A percentile compares a stretch with the other conserved stretches of the same genome.
phyloP scores from a whole-genome alignment of 2,113 vertebrate genomes.

The Microcebus lehilahytsara region DNA sequence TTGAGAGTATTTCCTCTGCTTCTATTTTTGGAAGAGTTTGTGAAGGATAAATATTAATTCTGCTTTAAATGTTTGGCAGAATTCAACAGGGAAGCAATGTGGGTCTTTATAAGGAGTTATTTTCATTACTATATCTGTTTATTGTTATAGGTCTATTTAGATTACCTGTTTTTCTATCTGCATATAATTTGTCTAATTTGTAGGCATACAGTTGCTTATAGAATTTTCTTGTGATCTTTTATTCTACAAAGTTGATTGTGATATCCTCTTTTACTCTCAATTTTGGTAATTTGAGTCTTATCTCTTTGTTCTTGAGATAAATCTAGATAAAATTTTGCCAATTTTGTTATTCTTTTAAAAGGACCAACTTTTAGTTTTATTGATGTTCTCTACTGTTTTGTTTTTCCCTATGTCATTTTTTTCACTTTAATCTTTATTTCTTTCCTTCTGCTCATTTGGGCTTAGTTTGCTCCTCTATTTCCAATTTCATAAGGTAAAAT shows the following conservation, averaged over 20 bases:
- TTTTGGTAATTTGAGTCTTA: neutral
- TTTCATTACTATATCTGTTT: neutral
- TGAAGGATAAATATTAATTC: neutral
- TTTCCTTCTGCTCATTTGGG: neutral
- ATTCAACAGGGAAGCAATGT: neutral
- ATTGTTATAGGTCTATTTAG: neutral
- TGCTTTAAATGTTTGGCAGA: neutral
- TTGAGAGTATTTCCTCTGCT: neutral
- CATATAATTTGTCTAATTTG: neutral
- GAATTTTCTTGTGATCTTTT: neutral
- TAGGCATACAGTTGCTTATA: neutral
- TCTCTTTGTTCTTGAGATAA: neutral
- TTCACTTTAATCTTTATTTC: neutral
- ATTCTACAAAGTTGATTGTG: neutral
- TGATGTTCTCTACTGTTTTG: neutral
- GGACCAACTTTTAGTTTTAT: neutral
- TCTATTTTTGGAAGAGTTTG: neutral
- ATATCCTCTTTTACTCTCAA: neutral
- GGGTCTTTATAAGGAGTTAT: neutral
- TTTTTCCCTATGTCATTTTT: neutral
- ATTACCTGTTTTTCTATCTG: neutral
- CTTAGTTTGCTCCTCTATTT: neutral
- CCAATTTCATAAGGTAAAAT: neutral
- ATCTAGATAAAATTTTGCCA: neutral
- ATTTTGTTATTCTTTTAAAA: neutral